Percentiles rank a stretch among this genome's conserved stretches.
These are phyloP conservation scores for Dorcus hopei DNA, from an alignment of 2,888 invertebrate genomes.

Conservation along the genomic window DNA sequence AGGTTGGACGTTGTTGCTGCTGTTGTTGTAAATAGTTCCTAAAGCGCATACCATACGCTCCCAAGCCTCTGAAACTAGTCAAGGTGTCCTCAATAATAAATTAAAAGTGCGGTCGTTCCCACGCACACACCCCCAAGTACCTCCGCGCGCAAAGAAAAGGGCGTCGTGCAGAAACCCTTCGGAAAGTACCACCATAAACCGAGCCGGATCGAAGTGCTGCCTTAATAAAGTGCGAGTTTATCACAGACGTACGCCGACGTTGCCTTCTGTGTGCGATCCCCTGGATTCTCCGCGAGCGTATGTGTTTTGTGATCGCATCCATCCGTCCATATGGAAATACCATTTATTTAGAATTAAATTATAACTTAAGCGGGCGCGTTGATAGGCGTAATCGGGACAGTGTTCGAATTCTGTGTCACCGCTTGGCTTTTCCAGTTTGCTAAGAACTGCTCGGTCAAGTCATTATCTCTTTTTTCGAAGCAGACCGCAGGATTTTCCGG, in stretches of 20 bases:
- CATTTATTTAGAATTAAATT: neutral
- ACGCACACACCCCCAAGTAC: too few species aligned
- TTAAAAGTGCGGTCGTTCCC: too few species aligned
- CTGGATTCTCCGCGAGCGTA: neutral
- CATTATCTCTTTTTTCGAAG: neutral
- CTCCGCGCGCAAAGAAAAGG: too few species aligned
- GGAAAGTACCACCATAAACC: too few species aligned
- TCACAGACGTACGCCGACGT: neutral
- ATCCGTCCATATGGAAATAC: conserved; percentile 1
- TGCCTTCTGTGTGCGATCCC: neutral
- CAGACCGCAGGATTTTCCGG: too few species aligned
- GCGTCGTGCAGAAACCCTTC: too few species aligned
- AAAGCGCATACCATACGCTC: too few species aligned
- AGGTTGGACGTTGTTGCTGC: conserved; percentile 10
- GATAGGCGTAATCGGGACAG: neutral
- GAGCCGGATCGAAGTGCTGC: conserved; percentile 2
- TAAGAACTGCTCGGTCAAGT: neutral
- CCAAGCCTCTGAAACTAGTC: too few species aligned
- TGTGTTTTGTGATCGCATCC: neutral
- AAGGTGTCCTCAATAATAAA: too few species aligned
- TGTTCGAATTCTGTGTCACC: too few species aligned
- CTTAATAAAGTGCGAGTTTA: neutral
- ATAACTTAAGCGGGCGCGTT: neutral
- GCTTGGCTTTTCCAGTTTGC: neutral
- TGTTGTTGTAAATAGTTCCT: neutral